These are phyloP conservation scores for Marisa cornuarietis DNA, from an alignment of 1,140 invertebrate genomes.

Conservation along the genomic window DNA sequence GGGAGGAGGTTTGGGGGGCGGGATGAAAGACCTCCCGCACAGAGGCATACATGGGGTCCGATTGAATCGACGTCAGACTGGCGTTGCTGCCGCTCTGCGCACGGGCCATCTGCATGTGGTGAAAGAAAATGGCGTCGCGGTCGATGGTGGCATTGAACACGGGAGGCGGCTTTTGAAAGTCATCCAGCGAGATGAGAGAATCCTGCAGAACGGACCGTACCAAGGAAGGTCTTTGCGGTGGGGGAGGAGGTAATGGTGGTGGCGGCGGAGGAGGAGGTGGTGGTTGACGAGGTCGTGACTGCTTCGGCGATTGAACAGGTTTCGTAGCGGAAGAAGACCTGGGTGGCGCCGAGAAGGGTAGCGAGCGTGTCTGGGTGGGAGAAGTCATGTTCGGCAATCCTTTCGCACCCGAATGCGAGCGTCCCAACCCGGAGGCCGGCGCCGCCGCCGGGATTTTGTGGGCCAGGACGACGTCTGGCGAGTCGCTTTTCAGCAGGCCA, in stretches of 20 bases:
- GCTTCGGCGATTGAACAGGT: neutral
- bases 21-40: constrained; percentile 33
- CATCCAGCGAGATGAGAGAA: constrained; percentile 50
- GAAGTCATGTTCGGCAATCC: too few relatives aligned
- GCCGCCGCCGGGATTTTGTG: neutral
- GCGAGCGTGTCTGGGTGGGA: too few relatives aligned
- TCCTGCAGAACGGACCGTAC: constrained; percentile 29
- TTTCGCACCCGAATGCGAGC: too few relatives aligned
- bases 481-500: neutral
- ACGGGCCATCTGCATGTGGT: constrained; percentile 58
- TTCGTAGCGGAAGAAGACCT: neutral
- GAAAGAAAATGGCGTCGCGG: constrained; percentile 58
- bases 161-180: constrained; percentile 42
- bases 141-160: constrained; percentile 46
- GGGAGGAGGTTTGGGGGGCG: constrained; percentile 38
- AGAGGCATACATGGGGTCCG: constrained; percentile 51
- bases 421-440: too few relatives aligned
- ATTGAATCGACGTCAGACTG: constrained; percentile 57
- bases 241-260: constrained; percentile 18
- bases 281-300: neutral
- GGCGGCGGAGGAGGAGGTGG: constrained; percentile 7
- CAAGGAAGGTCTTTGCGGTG: constrained; percentile 6
- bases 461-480: constrained; percentile 8
- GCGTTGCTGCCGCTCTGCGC: constrained; percentile 47
- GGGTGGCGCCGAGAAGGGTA: neutral